A percentile compares a stretch with the other conserved stretches of the same genome.
Evolutionary conservation across 2,113 vertebrate genomes (phyloP).

Genomic region (Motacilla tschutschensis): DNA sequence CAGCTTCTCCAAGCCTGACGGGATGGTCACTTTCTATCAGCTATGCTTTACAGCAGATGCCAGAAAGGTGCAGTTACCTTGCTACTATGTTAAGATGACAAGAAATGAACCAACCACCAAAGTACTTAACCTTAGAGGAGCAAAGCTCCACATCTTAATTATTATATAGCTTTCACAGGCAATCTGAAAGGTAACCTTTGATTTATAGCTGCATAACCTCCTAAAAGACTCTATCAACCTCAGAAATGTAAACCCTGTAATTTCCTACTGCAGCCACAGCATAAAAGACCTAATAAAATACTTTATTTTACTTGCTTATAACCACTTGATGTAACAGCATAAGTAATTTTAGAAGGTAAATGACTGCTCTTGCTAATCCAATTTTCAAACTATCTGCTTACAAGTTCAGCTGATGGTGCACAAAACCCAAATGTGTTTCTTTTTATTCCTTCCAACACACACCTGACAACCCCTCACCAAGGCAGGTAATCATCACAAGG

Average conservation of each 20-base stretch:
- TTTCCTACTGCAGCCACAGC: slow-evolving; percentile 34
- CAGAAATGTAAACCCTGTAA: slow-evolving; percentile 29
- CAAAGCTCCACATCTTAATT: slow-evolving; percentile 15
- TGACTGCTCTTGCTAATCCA: neutral
- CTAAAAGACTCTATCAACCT: neutral
- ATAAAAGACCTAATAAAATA: slow-evolving; percentile 51
- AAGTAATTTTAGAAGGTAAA: slow-evolving; percentile 31
- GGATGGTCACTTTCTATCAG: neutral
- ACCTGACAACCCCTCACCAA: neutral
- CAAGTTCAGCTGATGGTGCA: neutral
- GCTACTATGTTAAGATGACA: neutral
- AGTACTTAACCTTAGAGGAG: neutral
- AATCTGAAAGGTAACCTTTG: slow-evolving; percentile 59
- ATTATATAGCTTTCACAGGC: neutral
- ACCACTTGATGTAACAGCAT: neutral
- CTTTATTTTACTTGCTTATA: slow-evolving; percentile 36
- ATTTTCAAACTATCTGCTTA: neutral
- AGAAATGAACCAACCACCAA: neutral
- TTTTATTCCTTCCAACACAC: neutral
- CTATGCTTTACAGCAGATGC: neutral
- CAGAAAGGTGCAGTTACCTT: neutral
- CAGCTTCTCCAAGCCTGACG: neutral
- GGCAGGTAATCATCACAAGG: neutral
- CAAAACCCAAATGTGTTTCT: neutral
- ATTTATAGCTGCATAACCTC: slow-evolving; percentile 38